A percentile compares a stretch with the other conserved stretches of the same genome.
Evolutionary conservation across 2,797 vertebrate genomes (phyloP).

Genomic region (Pangasius djambal): DNA sequence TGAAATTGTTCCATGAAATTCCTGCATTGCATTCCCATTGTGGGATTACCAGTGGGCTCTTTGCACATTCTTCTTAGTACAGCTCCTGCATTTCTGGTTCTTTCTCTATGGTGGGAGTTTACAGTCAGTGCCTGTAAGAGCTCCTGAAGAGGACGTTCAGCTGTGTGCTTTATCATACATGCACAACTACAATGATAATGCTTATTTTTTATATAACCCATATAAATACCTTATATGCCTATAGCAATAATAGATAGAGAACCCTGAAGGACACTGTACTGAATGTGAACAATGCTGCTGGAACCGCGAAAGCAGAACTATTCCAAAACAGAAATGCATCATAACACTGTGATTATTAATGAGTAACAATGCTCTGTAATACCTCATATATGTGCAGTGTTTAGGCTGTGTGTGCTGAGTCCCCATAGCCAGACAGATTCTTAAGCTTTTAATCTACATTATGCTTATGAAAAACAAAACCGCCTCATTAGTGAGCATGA

Average conservation of each 20-base stretch:
- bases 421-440: not conserved
- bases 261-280: not conserved
- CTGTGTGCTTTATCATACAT: not conserved
- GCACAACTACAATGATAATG: not conserved
- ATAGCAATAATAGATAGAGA: not conserved
- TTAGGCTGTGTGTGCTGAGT: not conserved
- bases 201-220: not conserved
- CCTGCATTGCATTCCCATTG: not conserved
- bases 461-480: not conserved
- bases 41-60: not conserved
- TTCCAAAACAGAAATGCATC: not conserved
- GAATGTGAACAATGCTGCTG: not conserved
- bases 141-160: not conserved
- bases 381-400: not conserved
- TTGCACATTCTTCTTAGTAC: not conserved
- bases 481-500: not conserved
- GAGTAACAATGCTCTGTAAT: not conserved
- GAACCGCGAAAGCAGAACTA: not conserved
- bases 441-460: slow-evolving; percentile 14
- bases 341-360: not conserved
- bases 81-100: not conserved
- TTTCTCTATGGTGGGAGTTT: not conserved
- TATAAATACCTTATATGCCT: not conserved
- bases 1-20: not conserved
- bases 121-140: not conserved